phyloP scores from a whole-genome alignment of 2,888 invertebrate species.

The Apodemia hepburni region DNA sequence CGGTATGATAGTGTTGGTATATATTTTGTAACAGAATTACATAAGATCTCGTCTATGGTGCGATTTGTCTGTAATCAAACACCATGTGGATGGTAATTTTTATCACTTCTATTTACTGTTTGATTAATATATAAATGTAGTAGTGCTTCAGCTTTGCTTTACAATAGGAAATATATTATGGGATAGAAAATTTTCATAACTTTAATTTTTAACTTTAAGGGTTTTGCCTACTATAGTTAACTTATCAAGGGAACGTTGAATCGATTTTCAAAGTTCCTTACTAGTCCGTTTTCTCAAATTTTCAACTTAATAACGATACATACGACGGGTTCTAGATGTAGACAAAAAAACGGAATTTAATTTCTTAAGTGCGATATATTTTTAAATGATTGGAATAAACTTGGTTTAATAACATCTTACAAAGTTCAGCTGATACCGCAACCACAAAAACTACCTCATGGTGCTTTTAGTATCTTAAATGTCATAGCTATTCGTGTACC shows the following conservation, averaged over 20 bases:
- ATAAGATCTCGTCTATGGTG: slow-evolving; percentile 8
- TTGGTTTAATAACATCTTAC: slow-evolving; percentile 2
- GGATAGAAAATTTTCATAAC: background rate
- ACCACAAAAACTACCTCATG: slow-evolving; percentile 32
- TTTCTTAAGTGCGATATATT: background rate
- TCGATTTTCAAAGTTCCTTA: background rate
- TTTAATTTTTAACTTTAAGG: background rate
- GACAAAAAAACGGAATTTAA: background rate
- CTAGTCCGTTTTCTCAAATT: background rate
- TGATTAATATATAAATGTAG: slow-evolving; percentile 7
- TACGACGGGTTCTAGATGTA: background rate
- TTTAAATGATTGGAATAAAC: background rate
- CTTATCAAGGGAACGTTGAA: slow-evolving; percentile 7
- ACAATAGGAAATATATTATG: background rate
- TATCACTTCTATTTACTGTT: slow-evolving; percentile 2
- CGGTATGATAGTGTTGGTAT: slow-evolving; percentile 7
- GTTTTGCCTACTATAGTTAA: slow-evolving; percentile 1
- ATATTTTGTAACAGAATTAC: background rate
- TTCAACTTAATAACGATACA: slow-evolving; percentile 1
- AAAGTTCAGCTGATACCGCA: slow-evolving; percentile 22
- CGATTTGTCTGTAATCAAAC: background rate
- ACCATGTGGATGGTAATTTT: slow-evolving; percentile 9
- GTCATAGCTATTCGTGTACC: slow-evolving; percentile 8
- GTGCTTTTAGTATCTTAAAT: slow-evolving; percentile 9
- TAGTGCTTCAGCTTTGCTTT: background rate